Evolutionary conservation across 2,888 invertebrate genomes (phyloP), one percentile per base, ranked within the genome.

Genomic region (Panzeria rudis): DNA sequence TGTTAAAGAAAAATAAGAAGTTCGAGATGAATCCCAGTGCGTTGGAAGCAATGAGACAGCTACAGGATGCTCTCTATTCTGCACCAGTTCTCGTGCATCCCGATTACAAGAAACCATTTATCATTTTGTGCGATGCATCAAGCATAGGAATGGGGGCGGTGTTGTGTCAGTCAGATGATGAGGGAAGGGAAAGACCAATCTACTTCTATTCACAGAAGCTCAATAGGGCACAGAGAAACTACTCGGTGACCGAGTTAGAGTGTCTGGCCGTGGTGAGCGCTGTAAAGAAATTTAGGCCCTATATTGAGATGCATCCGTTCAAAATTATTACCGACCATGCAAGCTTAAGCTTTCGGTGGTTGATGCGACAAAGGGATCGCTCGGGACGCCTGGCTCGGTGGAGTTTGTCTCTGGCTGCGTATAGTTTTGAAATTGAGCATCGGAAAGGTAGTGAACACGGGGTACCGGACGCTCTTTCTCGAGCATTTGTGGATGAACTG

Each of bases 311-410:
- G n/a, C n/a, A n/a, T n/a, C n/a, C n/a, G n/a, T n/a, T n/a, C n/a
- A n/a, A n/a, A n/a, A n/a, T n/a, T n/a, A n/a, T n/a, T n/a, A n/a
- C n/a, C n/a, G n/a, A n/a, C n/a, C n/a, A n/a, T n/a, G n/a, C n/a
- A n/a, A 59, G 32, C 2, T 6, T 4, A 17, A 35, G 59, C 52
- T 35, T 69, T 35, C 32, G 17, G 32, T 69, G 68, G 68, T 52
- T 69, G 52, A 69, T 69, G 68, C n/a, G 35, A 8, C 68, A 52
- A 35, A 71, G 44, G 25, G 71, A 71, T n/a, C 56, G 56, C 25
- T 44, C 41, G 4, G 56, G 71, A n/a, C 41, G 71, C 13, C 23
- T 71, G 7, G 71, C 69, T 2, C 35, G 69, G 9, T 69, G 54
- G 69, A 54, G 54, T 69, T n/a, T n/a, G n/a, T n/a, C n/a, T n/a